phyloP scores from a whole-genome alignment of 2,113 vertebrate species.

The Anhinga rufa region DNA sequence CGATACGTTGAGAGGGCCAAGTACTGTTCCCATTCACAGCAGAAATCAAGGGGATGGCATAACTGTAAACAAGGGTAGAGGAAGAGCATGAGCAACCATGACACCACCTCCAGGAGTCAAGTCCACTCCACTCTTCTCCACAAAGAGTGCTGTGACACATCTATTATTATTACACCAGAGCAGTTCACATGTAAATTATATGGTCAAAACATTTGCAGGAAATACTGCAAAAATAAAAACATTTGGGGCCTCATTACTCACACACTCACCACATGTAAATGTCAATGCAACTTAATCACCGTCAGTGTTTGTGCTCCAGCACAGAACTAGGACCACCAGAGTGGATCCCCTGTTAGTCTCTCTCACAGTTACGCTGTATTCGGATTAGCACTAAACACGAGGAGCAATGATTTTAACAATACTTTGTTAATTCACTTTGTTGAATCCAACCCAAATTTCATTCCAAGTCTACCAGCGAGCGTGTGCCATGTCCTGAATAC shows the following conservation, averaged over 20 bases:
- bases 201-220: not conserved
- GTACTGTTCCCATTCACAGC: not conserved
- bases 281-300: not conserved
- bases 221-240: conserved; percentile 31
- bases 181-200: not conserved
- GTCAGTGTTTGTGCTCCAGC: not conserved
- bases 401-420: not conserved
- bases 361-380: not conserved
- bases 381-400: not conserved
- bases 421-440: not conserved
- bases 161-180: not conserved
- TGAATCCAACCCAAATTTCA: not conserved
- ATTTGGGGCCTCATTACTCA: not conserved
- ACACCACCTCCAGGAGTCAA: not conserved
- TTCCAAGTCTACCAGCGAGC: not conserved
- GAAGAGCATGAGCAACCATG: not conserved
- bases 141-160: not conserved
- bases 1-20: not conserved
- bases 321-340: not conserved
- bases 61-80: not conserved
- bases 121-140: not conserved
- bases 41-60: not conserved
- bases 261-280: not conserved
- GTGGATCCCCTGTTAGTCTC: not conserved
- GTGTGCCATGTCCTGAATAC: fast-evolving